Evolutionary conservation across 2,888 invertebrate species (phyloP), one percentile per base, ranked within the genome.

Genomic region (Oligia strigilis): DNA sequence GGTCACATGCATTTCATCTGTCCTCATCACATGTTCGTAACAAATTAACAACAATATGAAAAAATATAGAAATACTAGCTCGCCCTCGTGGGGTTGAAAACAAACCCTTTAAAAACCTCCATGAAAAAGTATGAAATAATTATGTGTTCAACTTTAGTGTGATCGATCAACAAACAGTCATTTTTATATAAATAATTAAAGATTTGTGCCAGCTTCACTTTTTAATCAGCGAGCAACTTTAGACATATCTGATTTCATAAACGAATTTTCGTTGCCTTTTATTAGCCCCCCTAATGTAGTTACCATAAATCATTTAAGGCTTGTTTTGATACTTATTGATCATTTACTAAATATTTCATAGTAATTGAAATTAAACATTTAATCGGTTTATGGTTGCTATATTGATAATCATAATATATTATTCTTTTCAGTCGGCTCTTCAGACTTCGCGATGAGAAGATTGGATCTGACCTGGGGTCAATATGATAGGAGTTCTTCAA

Each of bases 361-460:
- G 29, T 46, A n/a, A 43, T 46, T 77, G 4, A 17, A 60, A 72
- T 46, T 0, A 64, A 64, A 49, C 2, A 49, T 73, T 19, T 8
- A 29, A 77, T 77, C 29, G 1, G 36, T 73, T 69, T 73, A 1
- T 23, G 11, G 36, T 72, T 73, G 4, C 40, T 46, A 55, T n/a
- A 29, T 60, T 60, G 11, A 80, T 64, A 23, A 52, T 66, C n/a
- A 3, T 75, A n/a, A 40, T 9, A 0, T 9, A 13, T 9, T 43
- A 65, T 4, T 75, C 5, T 77, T 84, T 84, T 77, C 78, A 81
- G 81, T 81, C 78, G 40, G 62, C 70, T 11, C 81, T 84, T 49
- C 49, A 64, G 60, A 72, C n/a, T 13, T 66, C 29, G 19, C 17
- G 67, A 64, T 77, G 66, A 74, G 70, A 71, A 58, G n/a, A 52